phyloP scores from a whole-genome alignment of 2,888 invertebrate species.

The Drosophila nr. medialis region DNA sequence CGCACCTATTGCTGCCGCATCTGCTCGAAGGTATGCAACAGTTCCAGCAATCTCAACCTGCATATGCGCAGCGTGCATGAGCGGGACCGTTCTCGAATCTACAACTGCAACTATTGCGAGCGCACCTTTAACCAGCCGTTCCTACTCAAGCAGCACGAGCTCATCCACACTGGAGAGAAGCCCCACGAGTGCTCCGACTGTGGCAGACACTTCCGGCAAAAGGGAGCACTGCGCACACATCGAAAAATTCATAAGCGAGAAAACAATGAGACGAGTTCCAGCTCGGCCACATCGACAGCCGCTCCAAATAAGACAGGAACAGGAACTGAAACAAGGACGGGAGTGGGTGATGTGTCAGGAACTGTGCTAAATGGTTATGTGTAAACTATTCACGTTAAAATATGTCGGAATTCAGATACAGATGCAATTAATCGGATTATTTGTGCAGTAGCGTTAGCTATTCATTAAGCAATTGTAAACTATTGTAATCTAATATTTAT shows the following conservation, averaged over 20 bases:
- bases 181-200: conserved; percentile 79
- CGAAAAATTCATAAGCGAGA: conserved; percentile 71
- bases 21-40: conserved; percentile 80
- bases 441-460: background rate
- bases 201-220: conserved; percentile 78
- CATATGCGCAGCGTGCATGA: conserved; percentile 82
- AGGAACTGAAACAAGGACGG: background rate
- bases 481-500: conserved; percentile 7
- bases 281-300: background rate
- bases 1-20: conserved; percentile 78
- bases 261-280: conserved; percentile 4
- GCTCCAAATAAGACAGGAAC: background rate
- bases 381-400: background rate
- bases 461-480: background rate
- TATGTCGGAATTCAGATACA: background rate
- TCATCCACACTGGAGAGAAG: conserved; percentile 83
- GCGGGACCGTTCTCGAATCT: conserved; percentile 73
- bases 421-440: too few relatives aligned
- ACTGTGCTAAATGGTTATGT: background rate
- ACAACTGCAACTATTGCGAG: conserved; percentile 77
- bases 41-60: conserved; percentile 77
- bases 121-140: conserved; percentile 78
- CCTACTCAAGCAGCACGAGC: conserved; percentile 82
- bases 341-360: background rate
- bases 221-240: conserved; percentile 78